These are phyloP conservation scores for Channa argus DNA, from an alignment of 2,113 vertebrate genomes.

Conservation along the genomic window DNA sequence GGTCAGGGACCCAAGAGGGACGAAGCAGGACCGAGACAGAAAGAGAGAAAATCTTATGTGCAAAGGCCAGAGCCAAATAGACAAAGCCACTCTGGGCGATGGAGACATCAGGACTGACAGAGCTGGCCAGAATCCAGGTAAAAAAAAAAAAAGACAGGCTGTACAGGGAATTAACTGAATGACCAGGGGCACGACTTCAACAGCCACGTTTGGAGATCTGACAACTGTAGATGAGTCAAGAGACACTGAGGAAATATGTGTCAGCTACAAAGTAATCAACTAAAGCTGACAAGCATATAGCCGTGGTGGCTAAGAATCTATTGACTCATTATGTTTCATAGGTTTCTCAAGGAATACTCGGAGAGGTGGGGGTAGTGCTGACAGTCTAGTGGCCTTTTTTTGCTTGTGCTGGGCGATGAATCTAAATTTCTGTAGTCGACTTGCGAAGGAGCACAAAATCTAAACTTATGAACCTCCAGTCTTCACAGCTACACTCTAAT, in stretches of 20 bases:
- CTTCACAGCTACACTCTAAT: slow-evolving; percentile 11
- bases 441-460: slow-evolving; percentile 20
- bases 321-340: slow-evolving; percentile 50
- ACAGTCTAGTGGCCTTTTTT: background rate
- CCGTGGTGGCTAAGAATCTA: slow-evolving; percentile 61
- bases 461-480: slow-evolving; percentile 13
- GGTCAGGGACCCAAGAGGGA: slow-evolving; percentile 44
- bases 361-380: slow-evolving; percentile 7
- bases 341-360: slow-evolving; percentile 29
- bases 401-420: slow-evolving; percentile 12
- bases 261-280: slow-evolving; percentile 57
- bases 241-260: slow-evolving; percentile 74
- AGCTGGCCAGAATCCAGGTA: slow-evolving; percentile 67
- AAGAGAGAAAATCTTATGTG: slow-evolving; percentile 36
- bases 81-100: slow-evolving; percentile 63
- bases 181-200: slow-evolving; percentile 64
- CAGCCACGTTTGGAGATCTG: slow-evolving; percentile 64
- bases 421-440: slow-evolving; percentile 28
- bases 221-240: slow-evolving; percentile 73
- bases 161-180: slow-evolving; percentile 69
- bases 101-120: slow-evolving; percentile 76
- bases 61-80: slow-evolving; percentile 54
- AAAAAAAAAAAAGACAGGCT: slow-evolving; percentile 44
- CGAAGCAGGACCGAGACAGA: slow-evolving; percentile 24
- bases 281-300: slow-evolving; percentile 67